Conservation (phyloP, 1,140 invertebrate genomes). For the Alviniconcha marisindica region DNA sequence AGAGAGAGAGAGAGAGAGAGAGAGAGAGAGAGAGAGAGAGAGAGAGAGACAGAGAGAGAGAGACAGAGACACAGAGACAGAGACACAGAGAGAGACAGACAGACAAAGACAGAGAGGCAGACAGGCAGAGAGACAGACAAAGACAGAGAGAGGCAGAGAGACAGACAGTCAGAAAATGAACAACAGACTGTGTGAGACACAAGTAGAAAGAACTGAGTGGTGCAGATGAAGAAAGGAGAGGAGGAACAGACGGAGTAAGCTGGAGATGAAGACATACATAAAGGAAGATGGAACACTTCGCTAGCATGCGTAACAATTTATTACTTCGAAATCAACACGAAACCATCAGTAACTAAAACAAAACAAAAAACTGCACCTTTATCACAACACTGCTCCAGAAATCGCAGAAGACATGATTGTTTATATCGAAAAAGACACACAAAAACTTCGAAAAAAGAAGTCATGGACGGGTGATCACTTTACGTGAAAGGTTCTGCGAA, state of each 20-base stretch:
- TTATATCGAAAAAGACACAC: not conserved
- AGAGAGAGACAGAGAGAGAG: not conserved
- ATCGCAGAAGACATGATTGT: not conserved
- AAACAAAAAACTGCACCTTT: too few species aligned
- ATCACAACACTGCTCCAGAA: not conserved
- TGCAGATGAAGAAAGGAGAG: not conserved
- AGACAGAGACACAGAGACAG: conserved; percentile 1
- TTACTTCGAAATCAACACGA: too few species aligned
- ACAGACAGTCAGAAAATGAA: not conserved
- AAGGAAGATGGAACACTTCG: too few species aligned
- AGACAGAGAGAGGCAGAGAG: not conserved
- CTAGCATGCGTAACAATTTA: too few species aligned
- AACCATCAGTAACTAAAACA: too few species aligned
- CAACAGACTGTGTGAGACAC: not conserved
- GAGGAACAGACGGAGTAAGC: not conserved
- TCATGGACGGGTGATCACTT: not conserved
- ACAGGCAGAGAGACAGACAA: not conserved
- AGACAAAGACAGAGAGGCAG: not conserved
- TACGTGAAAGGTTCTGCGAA: not conserved
- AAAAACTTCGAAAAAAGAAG: not conserved
- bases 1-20: conserved; percentile 30
- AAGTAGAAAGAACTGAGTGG: not conserved
- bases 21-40: conserved; percentile 27
- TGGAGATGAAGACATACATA: not conserved
- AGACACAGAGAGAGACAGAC: not conserved